These are phyloP conservation scores for Antennarius maculatus DNA, from an alignment of 2,797 vertebrate genomes.

Conservation along the genomic window DNA sequence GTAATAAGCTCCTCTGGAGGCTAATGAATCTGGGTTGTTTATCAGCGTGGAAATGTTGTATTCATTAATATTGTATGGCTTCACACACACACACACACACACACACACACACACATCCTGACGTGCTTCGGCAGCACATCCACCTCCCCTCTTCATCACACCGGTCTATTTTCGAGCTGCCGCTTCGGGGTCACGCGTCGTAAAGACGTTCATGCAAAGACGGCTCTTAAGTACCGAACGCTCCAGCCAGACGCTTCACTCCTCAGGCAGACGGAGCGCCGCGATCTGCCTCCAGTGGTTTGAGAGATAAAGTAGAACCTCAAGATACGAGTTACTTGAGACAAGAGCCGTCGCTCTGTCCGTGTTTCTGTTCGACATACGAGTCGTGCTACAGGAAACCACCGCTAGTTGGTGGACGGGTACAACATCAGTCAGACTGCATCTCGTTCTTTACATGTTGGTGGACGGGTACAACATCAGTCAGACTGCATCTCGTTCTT, in stretches of 20 bases:
- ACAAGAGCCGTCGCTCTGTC: too few relatives aligned
- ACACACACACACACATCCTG: too few relatives aligned
- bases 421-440: too few relatives aligned
- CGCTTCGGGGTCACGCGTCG: constrained; percentile 5
- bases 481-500: too few relatives aligned
- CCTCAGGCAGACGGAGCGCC: constrained; percentile 25
- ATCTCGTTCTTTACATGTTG: too few relatives aligned
- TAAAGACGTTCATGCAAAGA: constrained; percentile 6
- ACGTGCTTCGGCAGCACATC: constrained; percentile 48
- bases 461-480: too few relatives aligned
- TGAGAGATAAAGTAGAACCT: too few relatives aligned
- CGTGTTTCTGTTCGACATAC: too few relatives aligned
- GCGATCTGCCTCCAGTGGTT: constrained; percentile 13
- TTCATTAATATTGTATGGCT: constrained; percentile 73
- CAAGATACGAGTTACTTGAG: too few relatives aligned
- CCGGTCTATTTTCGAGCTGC: constrained; percentile 32
- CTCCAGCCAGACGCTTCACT: constrained; percentile 29
- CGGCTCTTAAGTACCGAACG: neutral
- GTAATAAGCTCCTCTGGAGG: constrained; percentile 49
- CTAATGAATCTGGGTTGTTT: constrained; percentile 69
- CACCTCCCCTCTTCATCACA: constrained; percentile 42
- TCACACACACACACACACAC: constrained; percentile 40
- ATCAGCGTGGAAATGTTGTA: constrained; percentile 60
- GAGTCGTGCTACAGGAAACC: too few relatives aligned
- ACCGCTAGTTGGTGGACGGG: too few relatives aligned